Evolutionary conservation across 2,888 invertebrate genomes (phyloP), one percentile per base, ranked within the genome.

Genomic region (Papilio demoleus): DNA sequence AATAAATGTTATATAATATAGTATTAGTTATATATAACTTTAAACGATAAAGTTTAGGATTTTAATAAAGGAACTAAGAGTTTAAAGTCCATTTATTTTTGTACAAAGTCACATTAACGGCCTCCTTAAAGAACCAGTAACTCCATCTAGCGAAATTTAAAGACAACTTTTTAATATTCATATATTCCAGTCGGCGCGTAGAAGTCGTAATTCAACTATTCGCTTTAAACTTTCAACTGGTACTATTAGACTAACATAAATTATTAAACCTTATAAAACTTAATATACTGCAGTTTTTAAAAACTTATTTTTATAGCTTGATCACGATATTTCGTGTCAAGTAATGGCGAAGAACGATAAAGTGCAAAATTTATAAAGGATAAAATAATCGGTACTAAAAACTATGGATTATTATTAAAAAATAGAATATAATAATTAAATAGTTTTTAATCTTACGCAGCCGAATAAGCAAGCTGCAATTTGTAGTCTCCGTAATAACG

Each of bases 161-260:
- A 45, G 38, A 36, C 56, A 34, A 36, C 36, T 40, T 19, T 45
- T 53, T n/a, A 63, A 63, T 63, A 63, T 68, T 68, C 67, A 68
- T 63, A 58, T 34, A 31, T 58, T 62, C 67, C 58, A 58, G 17
- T 42, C 45, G 27, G 5, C 36, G 62, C 67, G 45, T 58, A 42
- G 31, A 47, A 14, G 45, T 56, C 62, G 56, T 63, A 67, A 62
- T 61, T 68, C 38, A 40, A 68, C 45, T 38, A 56, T 36, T 63
- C 45, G 67, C 45, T 27, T 63, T 45, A 36, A 45, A 68, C 67
- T 68, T 62, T 63, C n/a, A 53, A 67, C 40, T 24, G 60, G 27
- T 45, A 58, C 59, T 50, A 67, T 50, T 67, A 67, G 36, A 47
- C 24, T 66, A 47, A 67, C 36, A 67, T 60, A 67, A 60, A 36